Evolutionary conservation across 53 echinoderm and acorn worm species (phyloP).

Genomic region (Zoroaster sp.): DNA sequence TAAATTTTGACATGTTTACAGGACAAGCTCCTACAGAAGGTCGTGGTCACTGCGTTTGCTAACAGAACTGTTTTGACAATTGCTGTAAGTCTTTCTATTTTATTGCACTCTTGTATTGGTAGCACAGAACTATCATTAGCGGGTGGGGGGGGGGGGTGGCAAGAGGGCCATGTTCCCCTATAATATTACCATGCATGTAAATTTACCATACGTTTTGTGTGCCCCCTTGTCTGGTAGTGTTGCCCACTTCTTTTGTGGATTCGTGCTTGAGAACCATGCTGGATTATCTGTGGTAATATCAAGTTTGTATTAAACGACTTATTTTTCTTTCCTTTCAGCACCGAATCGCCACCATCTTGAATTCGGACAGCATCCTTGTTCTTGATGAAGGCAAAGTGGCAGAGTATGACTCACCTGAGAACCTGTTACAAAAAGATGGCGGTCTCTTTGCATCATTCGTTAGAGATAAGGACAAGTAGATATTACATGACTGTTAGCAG

Average conservation of each 20-base stretch:
- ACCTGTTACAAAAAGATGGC: slow-evolving; percentile 43
- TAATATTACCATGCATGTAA: too few relatives aligned
- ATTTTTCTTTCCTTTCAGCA: slow-evolving; percentile 23
- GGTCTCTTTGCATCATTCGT: slow-evolving; percentile 75
- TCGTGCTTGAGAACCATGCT: too few relatives aligned
- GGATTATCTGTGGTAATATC: not conserved
- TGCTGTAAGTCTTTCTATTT: slow-evolving; percentile 25
- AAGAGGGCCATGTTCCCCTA: too few relatives aligned
- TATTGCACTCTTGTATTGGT: too few relatives aligned
- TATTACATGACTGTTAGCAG: too few relatives aligned
- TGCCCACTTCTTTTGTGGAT: too few relatives aligned
- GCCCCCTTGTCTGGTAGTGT: too few relatives aligned
- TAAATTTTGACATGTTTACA: too few relatives aligned
- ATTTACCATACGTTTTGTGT: too few relatives aligned
- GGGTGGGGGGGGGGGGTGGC: too few relatives aligned
- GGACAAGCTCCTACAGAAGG: slow-evolving; percentile 55
- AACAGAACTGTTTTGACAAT: slow-evolving; percentile 57
- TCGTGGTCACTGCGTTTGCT: slow-evolving; percentile 48
- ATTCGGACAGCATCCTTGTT: slow-evolving; percentile 54
- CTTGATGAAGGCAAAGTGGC: slow-evolving; percentile 53
- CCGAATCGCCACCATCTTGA: slow-evolving; percentile 53
- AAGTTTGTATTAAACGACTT: not conserved
- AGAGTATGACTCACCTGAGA: slow-evolving; percentile 68
- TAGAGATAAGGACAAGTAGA: slow-evolving; percentile 35
- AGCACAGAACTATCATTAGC: too few relatives aligned